Percentiles rank a stretch among this genome's conserved stretches.
Conservation (phyloP, 2,888 invertebrate species). For the Eupithecia pulchellata region DNA sequence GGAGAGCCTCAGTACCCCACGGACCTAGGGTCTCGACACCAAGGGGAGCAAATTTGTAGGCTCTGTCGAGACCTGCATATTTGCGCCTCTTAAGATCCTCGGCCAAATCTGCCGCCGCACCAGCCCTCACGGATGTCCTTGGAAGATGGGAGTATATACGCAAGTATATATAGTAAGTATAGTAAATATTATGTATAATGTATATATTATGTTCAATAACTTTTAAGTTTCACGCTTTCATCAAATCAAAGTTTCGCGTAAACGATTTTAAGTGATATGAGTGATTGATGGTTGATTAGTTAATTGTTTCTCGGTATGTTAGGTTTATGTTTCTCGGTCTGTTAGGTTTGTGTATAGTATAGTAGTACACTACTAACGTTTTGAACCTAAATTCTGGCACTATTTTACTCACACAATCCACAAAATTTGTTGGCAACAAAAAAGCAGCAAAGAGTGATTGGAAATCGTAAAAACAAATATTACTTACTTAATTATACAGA, state of each 20-base stretch:
- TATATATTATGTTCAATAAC: conserved; percentile 5
- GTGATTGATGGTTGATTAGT: conserved; percentile 1
- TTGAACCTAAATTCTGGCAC: background rate
- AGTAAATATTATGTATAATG: no score
- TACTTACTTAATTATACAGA: conserved; percentile 13
- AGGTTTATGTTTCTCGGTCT: no score
- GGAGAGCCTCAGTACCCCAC: no score
- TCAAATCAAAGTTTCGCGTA: background rate
- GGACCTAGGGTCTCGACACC: no score
- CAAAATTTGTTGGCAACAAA: background rate
- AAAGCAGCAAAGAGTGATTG: background rate
- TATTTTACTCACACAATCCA: background rate
- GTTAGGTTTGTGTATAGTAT: no score
- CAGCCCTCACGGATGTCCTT: no score
- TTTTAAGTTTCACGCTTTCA: conserved; percentile 6
- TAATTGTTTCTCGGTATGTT: background rate
- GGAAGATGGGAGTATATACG: no score
- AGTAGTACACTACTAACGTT: background rate
- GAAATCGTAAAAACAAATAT: background rate
- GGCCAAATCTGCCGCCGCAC: no score
- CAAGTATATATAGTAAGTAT: no score
- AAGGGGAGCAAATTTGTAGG: no score
- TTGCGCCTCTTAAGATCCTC: no score
- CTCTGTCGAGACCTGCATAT: no score
- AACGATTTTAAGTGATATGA: background rate